phyloP scores from a whole-genome alignment of 2,113 vertebrate species.

The Globicephala melas region DNA sequence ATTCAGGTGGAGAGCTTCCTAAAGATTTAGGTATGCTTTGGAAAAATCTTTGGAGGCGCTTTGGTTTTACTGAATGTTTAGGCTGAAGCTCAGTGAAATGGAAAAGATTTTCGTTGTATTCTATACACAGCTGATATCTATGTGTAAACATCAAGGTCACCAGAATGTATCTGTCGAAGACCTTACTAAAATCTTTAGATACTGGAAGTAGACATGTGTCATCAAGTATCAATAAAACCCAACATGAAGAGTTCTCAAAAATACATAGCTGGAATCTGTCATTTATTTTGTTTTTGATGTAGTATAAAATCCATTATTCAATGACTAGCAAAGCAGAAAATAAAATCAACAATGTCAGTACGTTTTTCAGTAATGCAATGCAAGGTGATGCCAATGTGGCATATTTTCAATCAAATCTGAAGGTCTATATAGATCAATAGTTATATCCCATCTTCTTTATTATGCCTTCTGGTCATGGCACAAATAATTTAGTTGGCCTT shows the following conservation, averaged over 20 bases:
- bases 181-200: constrained; percentile 20
- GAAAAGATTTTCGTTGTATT: neutral
- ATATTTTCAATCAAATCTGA: constrained; percentile 28
- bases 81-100: neutral
- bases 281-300: constrained; percentile 1
- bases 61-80: neutral
- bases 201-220: neutral
- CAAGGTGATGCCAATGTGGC: neutral
- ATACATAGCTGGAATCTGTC: neutral
- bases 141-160: constrained; percentile 16
- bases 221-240: neutral
- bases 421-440: neutral
- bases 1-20: constrained; percentile 15
- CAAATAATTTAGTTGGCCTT: constrained; percentile 19
- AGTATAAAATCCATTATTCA: neutral
- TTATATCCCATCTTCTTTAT: constrained; percentile 18
- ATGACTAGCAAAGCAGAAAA: constrained; percentile 10
- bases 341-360: neutral
- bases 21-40: constrained; percentile 28
- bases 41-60: neutral
- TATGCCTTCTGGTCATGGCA: neutral
- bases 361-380: constrained; percentile 23
- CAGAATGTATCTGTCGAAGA: neutral
- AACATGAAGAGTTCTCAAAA: neutral
- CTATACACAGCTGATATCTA: neutral